phyloP scores from a whole-genome alignment of 2,797 vertebrate genomes.

The Aselliscus stoliczkanus region DNA sequence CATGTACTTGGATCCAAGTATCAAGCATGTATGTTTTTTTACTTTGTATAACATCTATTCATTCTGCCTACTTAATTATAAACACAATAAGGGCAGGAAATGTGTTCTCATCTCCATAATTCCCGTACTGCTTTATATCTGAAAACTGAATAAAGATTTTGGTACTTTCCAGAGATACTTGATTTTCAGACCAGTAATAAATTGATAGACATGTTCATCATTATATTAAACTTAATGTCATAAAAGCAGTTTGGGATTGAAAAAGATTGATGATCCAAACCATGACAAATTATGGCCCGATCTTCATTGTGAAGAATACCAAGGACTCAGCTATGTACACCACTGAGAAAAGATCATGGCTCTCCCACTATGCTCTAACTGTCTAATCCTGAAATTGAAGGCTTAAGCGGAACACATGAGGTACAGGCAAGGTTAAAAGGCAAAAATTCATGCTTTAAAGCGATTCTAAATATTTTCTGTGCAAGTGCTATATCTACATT shows the following conservation, averaged over 20 bases:
- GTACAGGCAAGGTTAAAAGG: neutral
- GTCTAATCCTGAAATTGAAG: neutral
- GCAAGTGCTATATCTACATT: neutral
- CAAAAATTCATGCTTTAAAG: neutral
- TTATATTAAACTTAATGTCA: neutral
- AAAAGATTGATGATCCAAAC: neutral
- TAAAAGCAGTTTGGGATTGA: neutral
- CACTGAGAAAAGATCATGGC: neutral
- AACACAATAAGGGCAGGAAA: neutral
- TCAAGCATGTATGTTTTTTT: neutral
- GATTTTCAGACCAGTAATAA: neutral
- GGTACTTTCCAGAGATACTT: neutral
- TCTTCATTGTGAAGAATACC: neutral
- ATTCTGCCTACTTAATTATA: neutral
- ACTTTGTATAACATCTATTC: neutral
- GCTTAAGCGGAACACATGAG: neutral
- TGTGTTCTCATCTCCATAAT: neutral
- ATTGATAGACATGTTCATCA: neutral
- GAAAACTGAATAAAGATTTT: slow-evolving; percentile 6
- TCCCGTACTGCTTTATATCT: neutral
- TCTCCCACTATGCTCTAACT: neutral
- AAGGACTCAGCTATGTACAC: neutral
- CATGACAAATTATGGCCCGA: neutral
- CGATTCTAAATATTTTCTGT: neutral
- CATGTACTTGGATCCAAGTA: neutral